A percentile compares a stretch with the other conserved stretches of the same genome.
These are phyloP conservation scores for Colinus virginianus DNA, from an alignment of 2,113 vertebrate genomes.

Conservation along the genomic window DNA sequence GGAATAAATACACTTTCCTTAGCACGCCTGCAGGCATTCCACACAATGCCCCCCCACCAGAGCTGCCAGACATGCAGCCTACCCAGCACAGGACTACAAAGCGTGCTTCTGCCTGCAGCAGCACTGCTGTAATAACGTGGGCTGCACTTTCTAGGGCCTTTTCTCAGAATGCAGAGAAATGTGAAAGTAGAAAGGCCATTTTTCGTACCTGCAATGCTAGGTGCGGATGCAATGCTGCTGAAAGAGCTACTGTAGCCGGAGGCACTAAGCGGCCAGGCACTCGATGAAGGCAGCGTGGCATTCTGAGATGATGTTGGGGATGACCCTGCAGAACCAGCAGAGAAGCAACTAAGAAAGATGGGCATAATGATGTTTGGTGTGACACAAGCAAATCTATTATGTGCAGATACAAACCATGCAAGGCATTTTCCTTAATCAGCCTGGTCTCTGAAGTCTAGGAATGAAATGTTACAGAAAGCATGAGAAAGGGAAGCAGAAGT, in stretches of 20 bases:
- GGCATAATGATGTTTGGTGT: conserved; percentile 54
- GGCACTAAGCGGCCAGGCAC: conserved; percentile 90
- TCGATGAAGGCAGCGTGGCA: conserved; percentile 88
- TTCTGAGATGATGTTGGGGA: conserved; percentile 91
- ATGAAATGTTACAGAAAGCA: conserved; percentile 60
- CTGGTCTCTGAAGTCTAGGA: neutral
- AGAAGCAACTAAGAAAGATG: conserved; percentile 72
- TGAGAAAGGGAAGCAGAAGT: conserved; percentile 24
- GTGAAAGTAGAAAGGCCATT: conserved; percentile 56
- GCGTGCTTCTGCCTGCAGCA: neutral
- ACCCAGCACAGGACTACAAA: neutral
- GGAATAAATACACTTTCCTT: neutral
- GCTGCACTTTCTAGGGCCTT: conserved; percentile 32
- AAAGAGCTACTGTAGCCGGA: conserved; percentile 85
- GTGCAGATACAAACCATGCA: conserved; percentile 39
- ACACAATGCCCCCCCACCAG: neutral
- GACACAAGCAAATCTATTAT: conserved; percentile 26
- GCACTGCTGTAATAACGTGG: neutral
- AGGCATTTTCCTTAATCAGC: neutral
- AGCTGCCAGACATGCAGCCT: conserved; percentile 15
- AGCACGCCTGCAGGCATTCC: neutral
- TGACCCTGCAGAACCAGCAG: conserved; percentile 84
- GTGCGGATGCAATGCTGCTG: conserved; percentile 83
- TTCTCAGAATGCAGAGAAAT: conserved; percentile 37
- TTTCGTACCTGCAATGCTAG: conserved; percentile 84